Evolutionary conservation across 2,888 invertebrate species (phyloP), one percentile per base, ranked within the genome.

Genomic region (Petrolisthes cinctipes): DNA sequence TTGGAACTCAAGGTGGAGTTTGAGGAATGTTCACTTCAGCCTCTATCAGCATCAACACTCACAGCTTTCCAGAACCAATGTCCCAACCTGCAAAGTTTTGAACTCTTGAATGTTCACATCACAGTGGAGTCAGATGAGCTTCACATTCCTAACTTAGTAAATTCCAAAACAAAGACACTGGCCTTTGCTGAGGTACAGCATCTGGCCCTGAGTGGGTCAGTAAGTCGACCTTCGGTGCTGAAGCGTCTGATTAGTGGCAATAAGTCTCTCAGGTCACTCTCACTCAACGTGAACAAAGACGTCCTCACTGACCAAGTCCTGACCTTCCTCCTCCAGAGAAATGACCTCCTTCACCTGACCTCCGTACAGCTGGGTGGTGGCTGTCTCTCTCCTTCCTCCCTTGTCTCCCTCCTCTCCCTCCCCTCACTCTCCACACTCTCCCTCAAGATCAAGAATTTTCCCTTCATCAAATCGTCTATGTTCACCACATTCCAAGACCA

Each of bases 261-360:
- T 51, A 57, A 4, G 37, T 56, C 81, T 0, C 75, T 85, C n/a
- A 66, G 68, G 51, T 54, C 66, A 4, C 68, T 85, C n/a, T 14
- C 37, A 11, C 57, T 85, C 0, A 73, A 71, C 23, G 85, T 85
- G 23, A 85, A 85, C 54, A 80, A 81, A 51, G 81, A 85, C 68
- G 85, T 57, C 23, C 71, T 85, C 56, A 85, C 80, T 5, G 85
- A 85, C 81, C n/a, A 68, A 11, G 75, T 81, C n/a, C n/a, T 85
- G 3, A 37, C 4, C 54, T 56, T 54, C 53, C 71, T 85, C 23
- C 73, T 81, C 56, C 20, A 71, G 14, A 71, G 79, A 5, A 85
- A 85, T n/a, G 71, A 81, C 51, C 68, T 85, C 17, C 53, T 53
- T 14, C 56, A 53, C 4, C 56, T 85, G 20, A 23, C 53, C 9